Evolutionary conservation across 2,888 invertebrate species (phyloP).

Genomic region (Aphrophora alni): DNA sequence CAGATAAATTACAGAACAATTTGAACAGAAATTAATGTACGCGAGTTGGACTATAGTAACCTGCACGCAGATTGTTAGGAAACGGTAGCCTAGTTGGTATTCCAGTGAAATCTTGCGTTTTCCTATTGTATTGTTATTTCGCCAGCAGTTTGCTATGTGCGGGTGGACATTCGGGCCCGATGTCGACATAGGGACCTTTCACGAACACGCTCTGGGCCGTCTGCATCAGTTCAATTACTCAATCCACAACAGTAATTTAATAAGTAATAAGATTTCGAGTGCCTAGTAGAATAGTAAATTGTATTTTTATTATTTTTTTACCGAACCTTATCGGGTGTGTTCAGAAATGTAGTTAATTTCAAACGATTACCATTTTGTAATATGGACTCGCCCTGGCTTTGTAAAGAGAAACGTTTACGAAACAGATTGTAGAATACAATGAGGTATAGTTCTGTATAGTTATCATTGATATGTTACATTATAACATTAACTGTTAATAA

Average conservation of each 20-base stretch:
- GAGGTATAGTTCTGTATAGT: too few relatives aligned
- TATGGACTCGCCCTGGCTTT: too few relatives aligned
- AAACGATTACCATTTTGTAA: too few relatives aligned
- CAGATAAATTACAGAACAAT: not conserved
- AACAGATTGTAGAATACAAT: too few relatives aligned
- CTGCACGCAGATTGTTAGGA: not conserved
- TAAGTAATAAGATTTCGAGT: too few relatives aligned
- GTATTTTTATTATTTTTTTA: too few relatives aligned
- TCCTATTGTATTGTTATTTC: not conserved
- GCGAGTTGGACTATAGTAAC: not conserved
- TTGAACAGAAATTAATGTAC: not conserved
- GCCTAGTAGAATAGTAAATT: too few relatives aligned
- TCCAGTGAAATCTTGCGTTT: constrained; percentile 6
- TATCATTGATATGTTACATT: too few relatives aligned
- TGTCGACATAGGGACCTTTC: not conserved
- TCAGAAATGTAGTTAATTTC: too few relatives aligned
- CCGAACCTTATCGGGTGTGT: too few relatives aligned
- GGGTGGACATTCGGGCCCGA: not conserved
- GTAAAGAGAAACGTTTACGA: too few relatives aligned
- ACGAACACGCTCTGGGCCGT: not conserved
- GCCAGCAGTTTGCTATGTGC: not conserved
- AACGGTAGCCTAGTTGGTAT: not conserved
- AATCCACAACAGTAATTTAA: not conserved
- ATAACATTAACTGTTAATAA: too few relatives aligned
- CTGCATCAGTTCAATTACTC: not conserved